These are phyloP conservation scores for Galaxea fascicularis DNA, from an alignment of 92 coral and sea anemone species.

Conservation along the genomic window DNA sequence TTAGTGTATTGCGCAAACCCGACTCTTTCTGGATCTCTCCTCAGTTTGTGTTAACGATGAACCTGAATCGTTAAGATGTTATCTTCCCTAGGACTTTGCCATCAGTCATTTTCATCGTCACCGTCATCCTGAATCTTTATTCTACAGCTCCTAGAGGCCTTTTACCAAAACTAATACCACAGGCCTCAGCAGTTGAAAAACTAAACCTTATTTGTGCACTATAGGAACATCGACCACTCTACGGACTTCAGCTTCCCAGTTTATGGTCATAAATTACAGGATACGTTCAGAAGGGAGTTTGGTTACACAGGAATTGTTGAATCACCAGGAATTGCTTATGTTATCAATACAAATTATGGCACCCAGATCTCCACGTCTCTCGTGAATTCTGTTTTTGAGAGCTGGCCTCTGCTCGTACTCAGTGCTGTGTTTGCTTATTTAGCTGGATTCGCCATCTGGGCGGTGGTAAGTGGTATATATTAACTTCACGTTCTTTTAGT, in stretches of 20 bases:
- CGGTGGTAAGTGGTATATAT: slow-evolving; percentile 17
- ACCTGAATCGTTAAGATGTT: too few species aligned
- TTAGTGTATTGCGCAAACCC: too few species aligned
- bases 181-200: background rate
- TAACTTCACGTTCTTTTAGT: too few species aligned
- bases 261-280: slow-evolving; percentile 47
- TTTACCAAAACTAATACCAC: background rate
- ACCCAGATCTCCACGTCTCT: slow-evolving; percentile 2
- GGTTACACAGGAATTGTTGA: slow-evolving; percentile 39
- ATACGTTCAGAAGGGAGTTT: slow-evolving; percentile 30
- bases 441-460: slow-evolving; percentile 36
- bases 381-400: slow-evolving; percentile 11
- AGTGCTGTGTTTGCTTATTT: slow-evolving; percentile 26
- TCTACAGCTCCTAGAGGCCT: background rate
- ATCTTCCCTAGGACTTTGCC: too few species aligned
- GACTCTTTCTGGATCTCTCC: too few species aligned
- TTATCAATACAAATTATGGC: slow-evolving; percentile 32
- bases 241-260: slow-evolving; percentile 47
- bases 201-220: background rate
- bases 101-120: background rate
- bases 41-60: too few species aligned
- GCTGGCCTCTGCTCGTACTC: slow-evolving; percentile 36
- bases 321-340: slow-evolving; percentile 49
- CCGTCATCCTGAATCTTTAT: background rate
- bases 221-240: slow-evolving; percentile 21